Evolutionary conservation across 2,113 vertebrate genomes (phyloP), one percentile per base, ranked within the genome.

Genomic region (Alosa alosa): DNA sequence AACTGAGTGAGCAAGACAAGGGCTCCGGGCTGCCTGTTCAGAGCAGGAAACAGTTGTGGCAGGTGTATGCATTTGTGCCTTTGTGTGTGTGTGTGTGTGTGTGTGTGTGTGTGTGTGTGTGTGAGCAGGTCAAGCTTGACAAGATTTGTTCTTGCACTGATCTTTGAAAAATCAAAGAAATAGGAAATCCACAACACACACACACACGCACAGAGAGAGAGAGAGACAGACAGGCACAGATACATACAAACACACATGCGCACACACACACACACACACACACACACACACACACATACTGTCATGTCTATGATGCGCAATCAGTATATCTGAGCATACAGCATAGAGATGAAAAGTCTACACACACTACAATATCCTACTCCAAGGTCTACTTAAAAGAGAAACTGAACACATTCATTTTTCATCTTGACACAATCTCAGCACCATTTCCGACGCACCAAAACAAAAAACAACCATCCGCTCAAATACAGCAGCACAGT

Each of bases 1-100:
- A 68, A 68, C 25, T 68, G 64, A 60, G 55, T 78, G 72, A 78
- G 72, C 31, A 68, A 60, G 64, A 68, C 72, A 78, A 78, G 72
- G 8, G 72, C 72, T 36, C 31, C 10, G 39, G 72, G 72, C 31
- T 78, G 36, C 72, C 72, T 78, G 13, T 78, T 31, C 8, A 78
- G 25, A 78, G 64, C 64, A 68, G 25, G 64, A 39, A 31, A 15
- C n/a, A 72, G 64, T 72, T 25, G 11, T 72, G 64, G 13, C 64
- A 72, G 64, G 31, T 72, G 36, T 78, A 39, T 13, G 25, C 15
- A 1, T 13, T 0, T 36, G 68, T 75, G 68, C 39, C 31, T 39
- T 11, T 72, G 25, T 72, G n/a, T 72, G 25, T 31, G 64, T 72
- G 64, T 72, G 64, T 25, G 64, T 25, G 60, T 64, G 60, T 22